A percentile compares a stretch with the other conserved stretches of the same genome.
Evolutionary conservation across 2,113 vertebrate genomes (phyloP).

Genomic region (Cottus gobio): DNA sequence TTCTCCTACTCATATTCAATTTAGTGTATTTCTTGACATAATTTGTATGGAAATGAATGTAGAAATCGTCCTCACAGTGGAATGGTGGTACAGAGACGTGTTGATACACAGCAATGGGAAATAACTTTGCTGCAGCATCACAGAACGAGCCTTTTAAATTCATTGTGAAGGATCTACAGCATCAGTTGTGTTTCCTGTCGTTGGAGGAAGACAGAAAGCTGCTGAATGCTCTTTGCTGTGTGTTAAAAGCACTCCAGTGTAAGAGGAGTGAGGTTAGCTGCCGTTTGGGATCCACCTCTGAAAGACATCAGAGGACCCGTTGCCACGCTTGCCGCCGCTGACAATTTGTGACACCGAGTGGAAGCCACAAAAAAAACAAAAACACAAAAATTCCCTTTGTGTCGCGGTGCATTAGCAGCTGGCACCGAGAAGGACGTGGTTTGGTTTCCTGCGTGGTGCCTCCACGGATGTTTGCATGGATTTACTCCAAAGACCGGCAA

Average conservation of each 20-base stretch:
- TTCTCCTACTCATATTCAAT: background rate
- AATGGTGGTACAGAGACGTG: background rate
- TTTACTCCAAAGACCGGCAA: constrained; percentile 51
- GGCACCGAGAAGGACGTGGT: constrained; percentile 30
- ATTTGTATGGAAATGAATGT: constrained; percentile 5
- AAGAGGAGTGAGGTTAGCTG: constrained; percentile 22
- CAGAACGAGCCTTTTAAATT: background rate
- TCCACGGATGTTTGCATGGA: constrained; percentile 49
- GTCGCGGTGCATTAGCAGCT: constrained; percentile 52
- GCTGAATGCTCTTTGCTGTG: background rate
- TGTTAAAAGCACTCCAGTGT: background rate
- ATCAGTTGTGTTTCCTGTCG: background rate
- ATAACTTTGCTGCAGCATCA: background rate
- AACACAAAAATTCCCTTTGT: constrained; percentile 30
- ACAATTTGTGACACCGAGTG: constrained; percentile 48
- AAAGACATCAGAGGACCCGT: constrained; percentile 36
- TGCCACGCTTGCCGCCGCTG: constrained; percentile 18
- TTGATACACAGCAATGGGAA: background rate
- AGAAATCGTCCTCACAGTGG: background rate
- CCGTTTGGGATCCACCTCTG: constrained; percentile 15
- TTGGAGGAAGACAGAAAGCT: background rate
- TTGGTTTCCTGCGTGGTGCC: constrained; percentile 31
- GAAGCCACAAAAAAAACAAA: constrained; percentile 22
- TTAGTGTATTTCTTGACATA: background rate
- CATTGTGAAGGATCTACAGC: too few relatives aligned